Evolutionary conservation across 2,888 invertebrate species (phyloP).

Genomic region (Gastrophysa polygoni): DNA sequence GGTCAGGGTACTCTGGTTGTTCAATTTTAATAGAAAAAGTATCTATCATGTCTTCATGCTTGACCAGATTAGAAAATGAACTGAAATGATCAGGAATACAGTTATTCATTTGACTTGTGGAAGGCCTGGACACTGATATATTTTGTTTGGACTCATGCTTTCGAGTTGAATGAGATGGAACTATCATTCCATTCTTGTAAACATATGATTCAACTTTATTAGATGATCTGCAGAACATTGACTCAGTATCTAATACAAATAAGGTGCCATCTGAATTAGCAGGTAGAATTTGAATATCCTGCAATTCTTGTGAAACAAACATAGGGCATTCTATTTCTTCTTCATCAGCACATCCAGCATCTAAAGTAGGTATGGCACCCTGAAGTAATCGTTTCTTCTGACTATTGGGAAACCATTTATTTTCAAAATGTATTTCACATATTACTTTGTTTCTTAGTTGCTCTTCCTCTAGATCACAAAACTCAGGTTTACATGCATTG

Average conservation of each 20-base stretch:
- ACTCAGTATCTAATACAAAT: slow-evolving; percentile 52
- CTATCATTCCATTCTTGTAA: slow-evolving; percentile 50
- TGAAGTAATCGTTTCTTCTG: slow-evolving; percentile 63
- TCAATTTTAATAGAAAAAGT: slow-evolving; percentile 1
- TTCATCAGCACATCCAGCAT: slow-evolving; percentile 45
- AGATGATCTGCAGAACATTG: slow-evolving; percentile 43
- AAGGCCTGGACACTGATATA: slow-evolving; percentile 21
- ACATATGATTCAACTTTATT: slow-evolving; percentile 50
- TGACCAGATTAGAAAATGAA: neutral
- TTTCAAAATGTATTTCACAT: slow-evolving; percentile 66
- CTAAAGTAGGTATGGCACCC: slow-evolving; percentile 64
- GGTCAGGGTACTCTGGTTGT: neutral
- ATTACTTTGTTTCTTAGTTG: slow-evolving; percentile 67
- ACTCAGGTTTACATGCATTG: slow-evolving; percentile 62
- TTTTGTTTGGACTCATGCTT: slow-evolving; percentile 20
- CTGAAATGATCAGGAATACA: neutral
- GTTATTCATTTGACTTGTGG: slow-evolving; percentile 22
- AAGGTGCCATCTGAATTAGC: slow-evolving; percentile 52
- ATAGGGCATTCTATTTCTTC: slow-evolving; percentile 24
- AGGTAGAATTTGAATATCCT: slow-evolving; percentile 48
- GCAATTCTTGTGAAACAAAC: slow-evolving; percentile 26
- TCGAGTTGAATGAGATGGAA: slow-evolving; percentile 37
- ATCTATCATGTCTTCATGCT: neutral
- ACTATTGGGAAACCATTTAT: slow-evolving; percentile 61
- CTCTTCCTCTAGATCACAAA: slow-evolving; percentile 62